Evolutionary conservation across 2,888 invertebrate species (phyloP).

Genomic region (Parochlus steinenii): DNA sequence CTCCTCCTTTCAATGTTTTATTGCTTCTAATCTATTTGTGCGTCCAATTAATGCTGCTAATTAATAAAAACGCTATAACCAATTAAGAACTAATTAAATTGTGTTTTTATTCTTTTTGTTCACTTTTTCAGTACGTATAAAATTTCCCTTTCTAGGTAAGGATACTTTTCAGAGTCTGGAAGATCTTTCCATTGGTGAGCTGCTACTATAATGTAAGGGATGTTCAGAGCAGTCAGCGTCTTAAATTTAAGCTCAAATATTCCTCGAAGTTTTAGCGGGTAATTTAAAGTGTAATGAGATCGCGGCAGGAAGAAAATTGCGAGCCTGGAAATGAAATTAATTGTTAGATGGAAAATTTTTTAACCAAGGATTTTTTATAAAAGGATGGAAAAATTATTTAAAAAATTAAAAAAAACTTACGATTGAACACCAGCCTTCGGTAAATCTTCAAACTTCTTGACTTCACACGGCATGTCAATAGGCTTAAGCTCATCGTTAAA

Average conservation of each 20-base stretch:
- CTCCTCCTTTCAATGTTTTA: too few relatives aligned
- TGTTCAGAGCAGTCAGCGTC: conserved; percentile 1
- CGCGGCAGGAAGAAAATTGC: not conserved
- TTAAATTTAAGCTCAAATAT: not conserved
- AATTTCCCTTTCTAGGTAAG: conserved; percentile 7
- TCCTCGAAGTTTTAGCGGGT: conserved; percentile 3
- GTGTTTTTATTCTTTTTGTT: too few relatives aligned
- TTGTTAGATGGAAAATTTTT: too few relatives aligned
- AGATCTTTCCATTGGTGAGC: not conserved
- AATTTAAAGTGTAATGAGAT: not conserved
- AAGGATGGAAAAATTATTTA: too few relatives aligned
- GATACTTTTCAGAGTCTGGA: not conserved
- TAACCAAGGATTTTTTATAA: too few relatives aligned
- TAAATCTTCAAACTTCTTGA: conserved; percentile 2
- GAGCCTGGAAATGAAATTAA: too few relatives aligned
- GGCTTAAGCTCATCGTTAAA: conserved; percentile 3
- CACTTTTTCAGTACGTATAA: not conserved
- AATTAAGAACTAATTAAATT: too few relatives aligned
- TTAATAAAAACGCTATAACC: too few relatives aligned
- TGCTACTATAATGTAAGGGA: not conserved
- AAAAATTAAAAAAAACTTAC: too few relatives aligned
- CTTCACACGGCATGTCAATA: not conserved
- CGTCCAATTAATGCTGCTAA: too few relatives aligned
- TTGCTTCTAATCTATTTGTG: too few relatives aligned
- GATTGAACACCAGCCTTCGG: conserved; percentile 7